Evolutionary conservation across 2,113 vertebrate species (phyloP), one percentile per base, ranked within the genome.

Genomic region (Ciconia boyciana): DNA sequence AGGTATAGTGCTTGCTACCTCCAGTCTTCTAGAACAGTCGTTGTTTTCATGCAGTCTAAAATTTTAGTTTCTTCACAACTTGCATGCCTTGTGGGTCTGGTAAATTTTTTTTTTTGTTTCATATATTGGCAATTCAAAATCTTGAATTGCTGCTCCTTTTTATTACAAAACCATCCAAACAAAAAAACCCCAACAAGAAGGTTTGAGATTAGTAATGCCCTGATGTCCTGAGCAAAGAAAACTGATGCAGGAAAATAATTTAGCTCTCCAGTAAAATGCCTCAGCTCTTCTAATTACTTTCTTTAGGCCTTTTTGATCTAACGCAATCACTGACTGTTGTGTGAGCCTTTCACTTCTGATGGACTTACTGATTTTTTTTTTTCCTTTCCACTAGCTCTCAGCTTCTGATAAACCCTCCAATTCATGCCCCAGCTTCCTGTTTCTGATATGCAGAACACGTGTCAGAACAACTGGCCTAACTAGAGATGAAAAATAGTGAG

Each of bases 391-490:
- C 49, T 54, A 49, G 20, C 44, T 54, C 54, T 92, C 61, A 61
- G 36, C 41, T 94, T 94, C 61, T 87, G 84, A 96, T 88, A 89
- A 93, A 88, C 43, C 5, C 25, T 77, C n/a, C 34, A 76, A 72
- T 83, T 89, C 61, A 65, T 91, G 81, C 43, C 66, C 52, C 29
- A 72, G 44, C 69, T 96, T 96, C 91, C 92, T 91, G 69, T 78
- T 87, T 52, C 62, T 88, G 78, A 80, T 93, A 66, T 51, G 36
- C 58, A 94, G 87, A 95, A 66, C 69, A 92, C 22, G 32, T 51
- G 57, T 87, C 49, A 91, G 83, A 83, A 65, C 71, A 94, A 96
- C 70, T 66, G 66, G 54, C 58, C 65, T 77, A 89, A 74, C 28
- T 51, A 55, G 70, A 65, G 31, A 32, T 74, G 16, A 49, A 87